Conservation (phyloP, 2,888 invertebrate species). For the Zaprionus obscuricornis region DNA sequence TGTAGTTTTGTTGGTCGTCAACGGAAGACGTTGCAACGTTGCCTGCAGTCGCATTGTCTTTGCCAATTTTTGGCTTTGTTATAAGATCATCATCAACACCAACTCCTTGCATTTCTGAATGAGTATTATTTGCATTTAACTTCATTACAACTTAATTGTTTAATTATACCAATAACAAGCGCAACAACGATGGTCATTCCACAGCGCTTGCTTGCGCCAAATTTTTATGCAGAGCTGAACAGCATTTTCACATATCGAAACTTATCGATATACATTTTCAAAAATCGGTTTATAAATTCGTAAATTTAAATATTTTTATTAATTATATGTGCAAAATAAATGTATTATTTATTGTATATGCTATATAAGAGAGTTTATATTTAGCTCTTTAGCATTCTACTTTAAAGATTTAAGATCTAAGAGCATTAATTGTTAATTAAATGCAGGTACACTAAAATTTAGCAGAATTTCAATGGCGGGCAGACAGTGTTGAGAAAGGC, state of each 20-base stretch:
- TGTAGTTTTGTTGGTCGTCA: constrained; percentile 11
- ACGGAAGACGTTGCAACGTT: constrained; percentile 13
- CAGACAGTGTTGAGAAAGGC: no score
- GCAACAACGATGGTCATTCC: constrained; percentile 7
- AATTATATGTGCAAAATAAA: no score
- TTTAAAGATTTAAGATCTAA: no score
- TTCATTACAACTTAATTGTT: constrained; percentile 48
- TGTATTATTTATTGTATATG: no score
- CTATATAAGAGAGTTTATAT: no score
- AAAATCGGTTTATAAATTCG: no score
- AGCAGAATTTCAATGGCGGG: no score
- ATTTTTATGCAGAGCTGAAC: constrained; percentile 43
- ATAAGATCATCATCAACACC: not conserved
- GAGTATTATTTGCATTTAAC: constrained; percentile 30
- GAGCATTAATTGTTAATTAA: no score
- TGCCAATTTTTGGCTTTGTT: not conserved
- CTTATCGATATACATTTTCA: no score
- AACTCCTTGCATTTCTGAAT: constrained; percentile 22
- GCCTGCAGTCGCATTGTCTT: constrained; percentile 29
- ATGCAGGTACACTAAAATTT: not conserved
- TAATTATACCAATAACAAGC: constrained; percentile 10
- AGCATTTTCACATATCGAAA: no score
- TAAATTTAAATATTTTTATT: no score
- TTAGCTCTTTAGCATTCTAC: no score
- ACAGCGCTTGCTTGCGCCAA: constrained; percentile 54